Percentiles rank a stretch among this genome's conserved stretches.
phyloP scores from a whole-genome alignment of 2,797 vertebrate species.

The Channallabes apus region DNA sequence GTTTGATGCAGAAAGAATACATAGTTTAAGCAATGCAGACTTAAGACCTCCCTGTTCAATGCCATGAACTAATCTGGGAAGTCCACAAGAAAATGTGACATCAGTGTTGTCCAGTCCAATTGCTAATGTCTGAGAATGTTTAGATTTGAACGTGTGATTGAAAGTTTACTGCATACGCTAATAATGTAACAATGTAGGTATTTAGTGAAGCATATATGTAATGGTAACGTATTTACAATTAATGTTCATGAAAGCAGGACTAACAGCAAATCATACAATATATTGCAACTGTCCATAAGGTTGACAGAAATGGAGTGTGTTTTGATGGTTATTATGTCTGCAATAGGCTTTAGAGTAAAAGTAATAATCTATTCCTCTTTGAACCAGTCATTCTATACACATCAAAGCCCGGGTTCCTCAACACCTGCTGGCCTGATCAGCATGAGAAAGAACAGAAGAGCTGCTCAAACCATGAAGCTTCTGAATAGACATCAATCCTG shows the following conservation, averaged over 20 bases:
- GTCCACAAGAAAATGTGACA: neutral
- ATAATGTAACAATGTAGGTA: neutral
- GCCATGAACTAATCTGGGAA: neutral
- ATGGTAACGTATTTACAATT: no score
- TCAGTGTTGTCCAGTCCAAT: neutral
- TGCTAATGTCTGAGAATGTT: neutral
- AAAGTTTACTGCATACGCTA: no score
- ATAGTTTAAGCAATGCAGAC: neutral
- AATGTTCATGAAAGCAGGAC: neutral
- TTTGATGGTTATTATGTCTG: neutral
- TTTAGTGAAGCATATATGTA: neutral
- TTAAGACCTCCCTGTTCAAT: neutral
- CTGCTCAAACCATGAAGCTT: neutral
- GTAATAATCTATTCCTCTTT: slow-evolving; percentile 18
- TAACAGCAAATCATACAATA: neutral
- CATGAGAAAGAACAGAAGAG: slow-evolving; percentile 21
- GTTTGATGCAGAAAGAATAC: neutral
- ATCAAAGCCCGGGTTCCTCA: slow-evolving; percentile 28
- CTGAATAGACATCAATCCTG: slow-evolving; percentile 5
- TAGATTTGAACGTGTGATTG: neutral
- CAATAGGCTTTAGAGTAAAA: neutral
- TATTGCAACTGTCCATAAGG: neutral
- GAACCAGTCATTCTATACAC: slow-evolving; percentile 21
- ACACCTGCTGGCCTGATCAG: slow-evolving; percentile 40
- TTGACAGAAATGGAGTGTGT: neutral